Base-by-base conservation (phyloP, 64 coral and sea anemone genomes). In the Montipora foliosa region DNA sequence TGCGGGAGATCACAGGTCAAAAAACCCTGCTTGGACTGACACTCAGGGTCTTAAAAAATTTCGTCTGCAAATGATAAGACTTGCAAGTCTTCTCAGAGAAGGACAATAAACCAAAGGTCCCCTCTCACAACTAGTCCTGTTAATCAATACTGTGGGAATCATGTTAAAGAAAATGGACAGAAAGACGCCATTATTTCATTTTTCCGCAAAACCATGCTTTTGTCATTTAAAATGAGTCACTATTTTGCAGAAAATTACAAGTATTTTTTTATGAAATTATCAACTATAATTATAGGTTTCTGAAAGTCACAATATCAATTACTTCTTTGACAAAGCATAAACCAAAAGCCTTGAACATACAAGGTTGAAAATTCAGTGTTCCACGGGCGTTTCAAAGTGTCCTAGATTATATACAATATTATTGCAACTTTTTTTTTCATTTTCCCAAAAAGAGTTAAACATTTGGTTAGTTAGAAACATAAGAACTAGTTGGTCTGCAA, bases 401-500 rank as follows among this genome's bases (percentile, higher is more conserved):
- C 1, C 46, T 22, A 47, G 0, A 64, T 72, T 71, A 86, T 86
- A 10, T 86, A 86, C 64, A 86, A 51, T 84, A 66, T 44, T 6
- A 37, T 57, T 57, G 53, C 9, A 15, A 10, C 16, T 68, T 70
- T 22, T 72, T 72, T 4, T 16, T 4, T 64, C 1, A 14, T 64
- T 71, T 67, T 67, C 2, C 5, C 5, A 61, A 67, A 8, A 58
- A 61, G 11, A 8, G 37, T 24, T 47, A 37, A 37, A 37, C 37
- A 5, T 17, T 19, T 29, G 8, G 22, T 85, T 11, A 86, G 19
- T 72, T 47, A 50, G 82, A 20, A 1, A 45, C 82, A 11, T 99
- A 99, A 37, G 98, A 96, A 47, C 89, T 96, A 17, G 95, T 92
- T 51, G 94, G 89, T 85, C 95, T 53, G 64, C 98, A 99, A 49